Base-by-base conservation (phyloP, 1,140 invertebrate genomes). In the Aphelenchoides fujianensis region DNA sequence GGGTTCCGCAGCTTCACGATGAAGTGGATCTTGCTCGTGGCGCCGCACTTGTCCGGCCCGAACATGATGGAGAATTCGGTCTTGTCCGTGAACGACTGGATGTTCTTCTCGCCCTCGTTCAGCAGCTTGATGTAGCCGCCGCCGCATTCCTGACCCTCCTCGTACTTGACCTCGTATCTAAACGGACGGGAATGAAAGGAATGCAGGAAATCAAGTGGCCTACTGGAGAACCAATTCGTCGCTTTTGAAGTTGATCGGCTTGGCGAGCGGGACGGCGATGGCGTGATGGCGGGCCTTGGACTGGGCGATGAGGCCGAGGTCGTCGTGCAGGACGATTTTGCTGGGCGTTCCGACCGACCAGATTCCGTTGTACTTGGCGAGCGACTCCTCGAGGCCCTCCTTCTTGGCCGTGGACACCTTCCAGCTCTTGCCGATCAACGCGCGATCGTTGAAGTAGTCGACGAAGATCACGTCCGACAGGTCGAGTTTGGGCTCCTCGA, bases 31-130 rank as follows among this genome's bases (percentile, higher is more conserved):
- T 97, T 97, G 79, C 92, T 89, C 85, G 95, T 92, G 82, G 91
- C 92, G 68, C 95, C 95, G 88, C 96, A 99, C 86, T 98, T 98
- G 87, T 98, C 96, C 7, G 96, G 96, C 1, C 95, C 96, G 88
- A 98, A 98, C 95, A 98, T 98, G 68, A 87, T 84, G 23, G 85
- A 19, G 63, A 41, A 66, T 16, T 66, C 63, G 12, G 95, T 95
- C 86, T 96, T 95, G 86, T 98, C 94, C 85, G 93, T 89, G 85
- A 98, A 95, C 73, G 90, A 87, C 68, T 89, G 90, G 83, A 84
- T 78, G 70, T 68, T 77, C 62, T 76, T 78, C 54, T 72, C 70
- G 19, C 73, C 73, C 57, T 86, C 79, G 31, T 86, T 85, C 16
- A 98, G 85, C 19, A 99, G 88, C 87, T 99, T 99, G 0, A 99